Percentiles rank a stretch among this genome's conserved stretches.
Conservation (phyloP, 2,113 vertebrate species). For the Phainopepla nitens region DNA sequence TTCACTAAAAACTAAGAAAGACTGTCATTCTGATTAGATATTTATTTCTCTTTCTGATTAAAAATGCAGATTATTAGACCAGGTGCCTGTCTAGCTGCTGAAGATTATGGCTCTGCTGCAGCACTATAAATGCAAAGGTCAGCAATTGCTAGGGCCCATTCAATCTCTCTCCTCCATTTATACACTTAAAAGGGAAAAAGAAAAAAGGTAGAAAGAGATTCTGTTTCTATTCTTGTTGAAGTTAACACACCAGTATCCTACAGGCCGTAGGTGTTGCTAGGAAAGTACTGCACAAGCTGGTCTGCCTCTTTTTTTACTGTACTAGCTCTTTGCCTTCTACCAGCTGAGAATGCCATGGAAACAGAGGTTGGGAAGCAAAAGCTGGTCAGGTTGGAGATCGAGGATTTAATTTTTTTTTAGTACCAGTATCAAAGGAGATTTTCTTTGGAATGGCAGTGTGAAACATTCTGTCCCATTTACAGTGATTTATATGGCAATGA, state of each 20-base stretch:
- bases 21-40: background rate
- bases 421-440: constrained; percentile 19
- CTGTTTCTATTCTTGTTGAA: constrained; percentile 44
- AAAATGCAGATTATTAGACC: background rate
- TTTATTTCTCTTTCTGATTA: background rate
- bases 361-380: constrained; percentile 54
- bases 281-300: constrained; percentile 28
- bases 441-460: background rate
- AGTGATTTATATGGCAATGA: background rate
- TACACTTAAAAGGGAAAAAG: background rate
- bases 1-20: background rate
- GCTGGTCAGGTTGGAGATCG: background rate
- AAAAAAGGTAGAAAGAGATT: constrained; percentile 16
- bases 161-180: background rate
- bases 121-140: background rate
- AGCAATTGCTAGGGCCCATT: background rate
- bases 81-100: background rate
- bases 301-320: constrained; percentile 15
- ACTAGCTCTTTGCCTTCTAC: constrained; percentile 22
- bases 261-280: constrained; percentile 45
- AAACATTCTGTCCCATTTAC: constrained; percentile 16
- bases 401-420: constrained; percentile 14
- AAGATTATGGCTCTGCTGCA: background rate
- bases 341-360: constrained; percentile 35
- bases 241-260: constrained; percentile 16